A percentile compares a stretch with the other conserved stretches of the same genome.
phyloP scores from a whole-genome alignment of 2,797 vertebrate species.

The Brachymystax lenok region DNA sequence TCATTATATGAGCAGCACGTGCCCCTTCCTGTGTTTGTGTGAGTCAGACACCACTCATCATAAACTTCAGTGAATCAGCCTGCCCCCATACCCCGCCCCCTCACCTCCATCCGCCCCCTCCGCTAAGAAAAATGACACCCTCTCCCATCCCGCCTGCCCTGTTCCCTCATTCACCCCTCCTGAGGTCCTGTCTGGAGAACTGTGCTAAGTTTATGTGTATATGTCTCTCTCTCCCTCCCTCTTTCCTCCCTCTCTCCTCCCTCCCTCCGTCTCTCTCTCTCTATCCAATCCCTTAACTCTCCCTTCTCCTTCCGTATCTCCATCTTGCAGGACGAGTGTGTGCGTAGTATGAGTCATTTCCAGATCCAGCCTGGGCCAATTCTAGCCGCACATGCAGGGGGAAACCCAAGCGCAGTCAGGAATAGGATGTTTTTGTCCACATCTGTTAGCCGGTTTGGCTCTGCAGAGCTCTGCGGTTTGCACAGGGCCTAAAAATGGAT shows the following conservation, averaged over 20 bases:
- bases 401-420: slow-evolving; percentile 67
- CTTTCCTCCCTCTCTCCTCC: slow-evolving; percentile 40
- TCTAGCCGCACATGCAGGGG: slow-evolving; percentile 62
- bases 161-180: slow-evolving; percentile 53
- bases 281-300: slow-evolving; percentile 15
- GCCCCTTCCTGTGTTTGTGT: slow-evolving; percentile 74
- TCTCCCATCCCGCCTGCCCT: slow-evolving; percentile 66
- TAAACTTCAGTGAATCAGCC: slow-evolving; percentile 65
- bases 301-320: slow-evolving; percentile 7
- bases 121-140: slow-evolving; percentile 59
- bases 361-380: slow-evolving; percentile 66
- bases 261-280: slow-evolving; percentile 10
- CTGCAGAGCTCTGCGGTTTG: slow-evolving; percentile 59
- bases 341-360: slow-evolving; percentile 69
- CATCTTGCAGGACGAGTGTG: slow-evolving; percentile 48
- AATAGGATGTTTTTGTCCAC: slow-evolving; percentile 72
- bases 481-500: slow-evolving; percentile 67
- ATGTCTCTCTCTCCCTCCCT: slow-evolving; percentile 22
- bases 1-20: slow-evolving; percentile 66
- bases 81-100: slow-evolving; percentile 64
- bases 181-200: not conserved
- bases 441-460: slow-evolving; percentile 71
- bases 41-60: slow-evolving; percentile 81
- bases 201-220: not conserved
- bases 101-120: slow-evolving; percentile 67